These are phyloP conservation scores for Phalacrocorax aristotelis DNA, from an alignment of 2,113 vertebrate genomes.

Conservation along the genomic window DNA sequence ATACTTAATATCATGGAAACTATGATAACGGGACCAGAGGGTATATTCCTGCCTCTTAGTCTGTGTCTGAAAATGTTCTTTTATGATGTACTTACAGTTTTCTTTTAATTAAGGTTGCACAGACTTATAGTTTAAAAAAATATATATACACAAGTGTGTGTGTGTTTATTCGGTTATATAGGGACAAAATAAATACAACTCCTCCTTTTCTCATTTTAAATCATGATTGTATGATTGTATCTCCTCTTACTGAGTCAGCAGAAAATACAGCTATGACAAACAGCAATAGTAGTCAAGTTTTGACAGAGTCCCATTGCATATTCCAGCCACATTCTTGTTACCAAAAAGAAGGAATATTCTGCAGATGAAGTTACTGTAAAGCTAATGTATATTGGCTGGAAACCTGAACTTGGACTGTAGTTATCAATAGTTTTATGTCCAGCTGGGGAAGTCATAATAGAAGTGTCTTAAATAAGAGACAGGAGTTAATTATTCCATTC, in stretches of 20 bases:
- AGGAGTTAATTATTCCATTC: conserved; percentile 1
- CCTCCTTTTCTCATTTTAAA: neutral
- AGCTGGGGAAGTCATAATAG: neutral
- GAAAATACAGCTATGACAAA: neutral
- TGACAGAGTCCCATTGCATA: neutral
- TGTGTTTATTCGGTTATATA: neutral
- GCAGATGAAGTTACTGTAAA: neutral
- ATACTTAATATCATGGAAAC: neutral
- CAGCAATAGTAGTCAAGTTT: neutral
- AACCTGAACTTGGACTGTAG: neutral
- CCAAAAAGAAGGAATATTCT: neutral
- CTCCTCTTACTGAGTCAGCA: neutral
- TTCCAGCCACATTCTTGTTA: neutral
- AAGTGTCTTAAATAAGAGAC: neutral
- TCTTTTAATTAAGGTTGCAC: neutral
- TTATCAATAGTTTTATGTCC: neutral
- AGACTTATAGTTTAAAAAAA: neutral
- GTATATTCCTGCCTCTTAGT: neutral
- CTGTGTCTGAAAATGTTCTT: neutral
- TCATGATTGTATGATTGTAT: neutral
- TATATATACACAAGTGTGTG: accelerated
- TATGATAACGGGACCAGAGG: neutral
- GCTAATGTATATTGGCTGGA: neutral
- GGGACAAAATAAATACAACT: neutral
- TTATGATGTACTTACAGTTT: neutral